Evolutionary conservation across 1,140 invertebrate genomes (phyloP).

Genomic region (Homalodisca vitripennis): DNA sequence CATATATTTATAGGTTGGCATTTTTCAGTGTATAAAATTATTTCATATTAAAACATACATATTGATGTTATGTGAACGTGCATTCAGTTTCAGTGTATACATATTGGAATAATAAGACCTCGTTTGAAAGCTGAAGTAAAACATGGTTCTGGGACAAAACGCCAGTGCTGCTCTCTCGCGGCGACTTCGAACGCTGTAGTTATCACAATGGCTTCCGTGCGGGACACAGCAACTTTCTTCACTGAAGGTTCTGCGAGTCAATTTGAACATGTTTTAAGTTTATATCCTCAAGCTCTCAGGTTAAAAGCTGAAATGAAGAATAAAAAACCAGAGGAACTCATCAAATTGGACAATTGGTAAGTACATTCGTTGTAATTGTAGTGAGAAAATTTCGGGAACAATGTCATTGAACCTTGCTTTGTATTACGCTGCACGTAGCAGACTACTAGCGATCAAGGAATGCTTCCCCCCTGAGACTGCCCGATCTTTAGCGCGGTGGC

Average conservation of each 20-base stretch:
- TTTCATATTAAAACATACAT: neutral
- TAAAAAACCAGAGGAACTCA: conserved; percentile 90
- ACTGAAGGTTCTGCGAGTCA: conserved; percentile 80
- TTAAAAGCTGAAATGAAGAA: conserved; percentile 83
- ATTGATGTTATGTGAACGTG: neutral
- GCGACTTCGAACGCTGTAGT: conserved; percentile 26
- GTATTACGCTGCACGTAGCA: conserved; percentile 43
- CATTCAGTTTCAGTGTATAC: neutral
- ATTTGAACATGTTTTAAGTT: conserved; percentile 83
- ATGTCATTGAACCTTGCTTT: conserved; percentile 53
- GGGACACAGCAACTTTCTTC: conserved; percentile 88
- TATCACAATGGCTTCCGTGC: conserved; percentile 71
- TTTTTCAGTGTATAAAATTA: neutral
- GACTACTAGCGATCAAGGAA: conserved; percentile 40
- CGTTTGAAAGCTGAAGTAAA: no score
- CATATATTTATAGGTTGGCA: conserved; percentile 7
- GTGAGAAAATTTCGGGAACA: conserved; percentile 36
- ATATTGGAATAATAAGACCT: conserved; percentile 15
- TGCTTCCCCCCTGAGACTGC: conserved; percentile 37
- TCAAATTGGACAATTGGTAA: conserved; percentile 93
- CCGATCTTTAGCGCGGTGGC: conserved; percentile 42
- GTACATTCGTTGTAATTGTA: conserved; percentile 48
- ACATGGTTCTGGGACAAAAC: neutral
- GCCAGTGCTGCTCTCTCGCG: conserved; percentile 31
- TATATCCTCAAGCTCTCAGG: conserved; percentile 84